Percentiles rank a stretch among this genome's conserved stretches.
These are phyloP conservation scores for Trachemys scripta DNA, from an alignment of 2,113 vertebrate genomes.

Conservation along the genomic window DNA sequence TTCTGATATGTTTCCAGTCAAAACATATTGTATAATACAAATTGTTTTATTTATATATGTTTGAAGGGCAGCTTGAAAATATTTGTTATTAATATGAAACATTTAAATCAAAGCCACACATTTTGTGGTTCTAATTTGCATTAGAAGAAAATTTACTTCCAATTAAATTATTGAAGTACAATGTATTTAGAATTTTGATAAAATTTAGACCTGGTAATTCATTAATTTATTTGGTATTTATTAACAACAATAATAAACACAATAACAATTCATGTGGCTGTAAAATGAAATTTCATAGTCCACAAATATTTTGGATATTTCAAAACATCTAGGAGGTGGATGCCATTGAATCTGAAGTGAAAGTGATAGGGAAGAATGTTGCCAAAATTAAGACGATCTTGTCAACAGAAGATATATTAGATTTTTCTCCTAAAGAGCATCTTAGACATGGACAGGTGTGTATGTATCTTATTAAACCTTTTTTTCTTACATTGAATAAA, in stretches of 20 bases:
- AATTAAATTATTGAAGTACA: background rate
- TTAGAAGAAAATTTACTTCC: background rate
- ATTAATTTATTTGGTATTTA: background rate
- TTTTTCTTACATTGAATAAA: background rate
- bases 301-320: constrained; percentile 27
- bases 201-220: background rate
- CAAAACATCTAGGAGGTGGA: constrained; percentile 86
- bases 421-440: constrained; percentile 86
- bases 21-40: background rate
- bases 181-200: background rate
- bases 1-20: background rate
- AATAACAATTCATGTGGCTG: background rate
- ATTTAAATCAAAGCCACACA: background rate
- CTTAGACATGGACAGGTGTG: constrained; percentile 88
- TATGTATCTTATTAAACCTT: background rate
- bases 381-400: constrained; percentile 86
- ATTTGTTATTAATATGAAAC: background rate
- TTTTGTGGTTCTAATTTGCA: background rate
- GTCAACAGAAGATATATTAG: constrained; percentile 86
- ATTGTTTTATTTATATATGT: background rate
- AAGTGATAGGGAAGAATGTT: constrained; percentile 86
- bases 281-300: background rate
- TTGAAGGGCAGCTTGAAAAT: background rate
- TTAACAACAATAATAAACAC: background rate
- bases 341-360: constrained; percentile 89